phyloP scores from a whole-genome alignment of 1,140 invertebrate species.

The Drosophila bocqueti region DNA sequence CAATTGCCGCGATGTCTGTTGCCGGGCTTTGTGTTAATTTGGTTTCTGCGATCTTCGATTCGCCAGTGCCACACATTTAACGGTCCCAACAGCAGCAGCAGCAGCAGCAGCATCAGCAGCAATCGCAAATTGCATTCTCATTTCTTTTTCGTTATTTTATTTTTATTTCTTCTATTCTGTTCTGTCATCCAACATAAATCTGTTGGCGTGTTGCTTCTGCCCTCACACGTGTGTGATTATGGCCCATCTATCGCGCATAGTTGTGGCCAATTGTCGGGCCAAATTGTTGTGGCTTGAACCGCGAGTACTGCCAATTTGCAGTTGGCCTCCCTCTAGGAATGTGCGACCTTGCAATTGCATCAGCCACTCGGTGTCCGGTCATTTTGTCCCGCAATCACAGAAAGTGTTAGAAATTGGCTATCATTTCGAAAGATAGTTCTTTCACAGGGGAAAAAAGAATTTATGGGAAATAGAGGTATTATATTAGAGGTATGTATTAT shows the following conservation, averaged over 20 bases:
- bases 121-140: slow-evolving; percentile 79
- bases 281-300: slow-evolving; percentile 70
- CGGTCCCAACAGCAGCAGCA: slow-evolving; percentile 48
- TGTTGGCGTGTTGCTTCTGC: slow-evolving; percentile 21
- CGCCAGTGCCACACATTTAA: slow-evolving; percentile 70
- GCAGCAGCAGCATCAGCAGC: slow-evolving; percentile 41
- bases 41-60: slow-evolving; percentile 68
- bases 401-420: slow-evolving; percentile 23
- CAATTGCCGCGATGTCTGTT: slow-evolving; percentile 35
- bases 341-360: slow-evolving; percentile 64
- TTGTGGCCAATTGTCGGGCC: slow-evolving; percentile 63
- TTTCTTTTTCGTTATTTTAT: slow-evolving; percentile 14
- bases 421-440: background rate
- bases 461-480: background rate
- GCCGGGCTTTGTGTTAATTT: slow-evolving; percentile 72
- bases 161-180: slow-evolving; percentile 21
- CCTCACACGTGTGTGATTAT: slow-evolving; percentile 49
- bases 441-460: background rate
- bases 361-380: slow-evolving; percentile 12
- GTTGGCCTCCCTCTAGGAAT: slow-evolving; percentile 59
- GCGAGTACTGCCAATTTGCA: slow-evolving; percentile 43
- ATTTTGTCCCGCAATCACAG: slow-evolving; percentile 19
- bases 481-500: too few species aligned
- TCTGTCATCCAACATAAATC: slow-evolving; percentile 69
- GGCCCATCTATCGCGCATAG: slow-evolving; percentile 48